Evolutionary conservation across 2,113 vertebrate genomes (phyloP).

Genomic region (Scalopus aquaticus): DNA sequence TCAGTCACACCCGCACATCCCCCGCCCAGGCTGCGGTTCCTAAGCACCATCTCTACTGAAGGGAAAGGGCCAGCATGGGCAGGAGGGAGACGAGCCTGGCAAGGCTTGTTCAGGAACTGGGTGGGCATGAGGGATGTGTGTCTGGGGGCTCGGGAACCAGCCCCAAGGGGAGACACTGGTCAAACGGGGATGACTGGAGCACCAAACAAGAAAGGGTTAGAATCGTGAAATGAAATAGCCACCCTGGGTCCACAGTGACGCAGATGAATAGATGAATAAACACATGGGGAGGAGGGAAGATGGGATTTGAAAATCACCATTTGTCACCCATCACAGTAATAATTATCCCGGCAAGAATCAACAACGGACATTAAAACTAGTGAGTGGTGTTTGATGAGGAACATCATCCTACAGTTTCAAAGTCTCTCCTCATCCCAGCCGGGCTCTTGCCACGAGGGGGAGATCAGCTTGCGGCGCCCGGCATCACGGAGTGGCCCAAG

Average conservation of each 20-base stretch:
- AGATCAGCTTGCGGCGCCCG: fast-evolving
- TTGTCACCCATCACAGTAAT: not conserved
- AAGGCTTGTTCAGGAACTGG: not conserved
- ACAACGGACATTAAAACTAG: fast-evolving
- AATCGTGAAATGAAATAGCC: fast-evolving
- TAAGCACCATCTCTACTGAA: fast-evolving
- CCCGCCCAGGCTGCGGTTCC: not conserved
- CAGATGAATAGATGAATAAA: not conserved
- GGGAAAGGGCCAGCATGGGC: not conserved
- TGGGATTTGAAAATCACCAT: not conserved
- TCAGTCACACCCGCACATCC: fast-evolving
- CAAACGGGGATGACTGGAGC: not conserved
- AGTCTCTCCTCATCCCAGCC: not conserved
- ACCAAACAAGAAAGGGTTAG: too few relatives aligned
- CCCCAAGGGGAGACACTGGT: fast-evolving
- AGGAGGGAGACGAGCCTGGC: too few relatives aligned
- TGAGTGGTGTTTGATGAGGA: too few relatives aligned
- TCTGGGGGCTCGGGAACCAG: not conserved
- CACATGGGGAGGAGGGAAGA: not conserved
- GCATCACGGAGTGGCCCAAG: not conserved
- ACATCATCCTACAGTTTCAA: not conserved
- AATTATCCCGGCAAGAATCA: not conserved
- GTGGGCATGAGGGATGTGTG: fast-evolving
- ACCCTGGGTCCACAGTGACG: fast-evolving
- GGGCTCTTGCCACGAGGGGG: fast-evolving